Base-by-base conservation (phyloP, 1,140 invertebrate species). In the Pogonognathellus flavescens region DNA sequence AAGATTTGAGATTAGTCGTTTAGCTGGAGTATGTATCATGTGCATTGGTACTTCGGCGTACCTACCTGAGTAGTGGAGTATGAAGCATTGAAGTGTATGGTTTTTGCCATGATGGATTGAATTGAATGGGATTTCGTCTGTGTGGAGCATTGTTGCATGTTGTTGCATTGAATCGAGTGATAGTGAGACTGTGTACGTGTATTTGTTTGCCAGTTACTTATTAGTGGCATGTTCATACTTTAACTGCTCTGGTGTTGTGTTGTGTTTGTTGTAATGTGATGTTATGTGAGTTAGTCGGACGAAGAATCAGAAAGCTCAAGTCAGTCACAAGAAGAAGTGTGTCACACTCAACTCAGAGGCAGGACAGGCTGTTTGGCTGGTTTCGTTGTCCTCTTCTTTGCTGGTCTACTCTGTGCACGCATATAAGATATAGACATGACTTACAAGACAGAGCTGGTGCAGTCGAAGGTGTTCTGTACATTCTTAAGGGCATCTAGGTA, bases 291-390 rank as follows among this genome's bases (percentile, higher is more conserved):
- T 76, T 76, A 50, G 70, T 76, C 31, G 70, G 41, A 76, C 70
- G 70, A 76, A 50, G 70, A 76, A 76, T 41, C 70, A 76, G 70
- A 76, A 76, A 76, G 70, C 70, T 76, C 70, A 72, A 72, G 66
- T 72, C 66, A 76, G 70, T 76, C 41, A 14, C 59, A 50, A 50
- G 41, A 57, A 57, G 53, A 76, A 76, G 70, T 76, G 41, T 76
- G 70, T 76, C 70, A 76, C 70, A 76, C 66, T 70, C 66, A 60
- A 66, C 22, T 66, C 14, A 66, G 22, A 66, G 62, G 62, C 62
- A 66, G 22, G 62, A 11, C 70, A 76, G 70, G 70, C 70, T 50
- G 70, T 76, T 76, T 76, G 70, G 25, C 70, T 31, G 49, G 70
- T 76, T 76, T 76, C 5, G 16, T 50, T 49, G 70, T 76, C 70